phyloP scores from a whole-genome alignment of 2,113 vertebrate genomes.

The Solenodon paradoxus region DNA sequence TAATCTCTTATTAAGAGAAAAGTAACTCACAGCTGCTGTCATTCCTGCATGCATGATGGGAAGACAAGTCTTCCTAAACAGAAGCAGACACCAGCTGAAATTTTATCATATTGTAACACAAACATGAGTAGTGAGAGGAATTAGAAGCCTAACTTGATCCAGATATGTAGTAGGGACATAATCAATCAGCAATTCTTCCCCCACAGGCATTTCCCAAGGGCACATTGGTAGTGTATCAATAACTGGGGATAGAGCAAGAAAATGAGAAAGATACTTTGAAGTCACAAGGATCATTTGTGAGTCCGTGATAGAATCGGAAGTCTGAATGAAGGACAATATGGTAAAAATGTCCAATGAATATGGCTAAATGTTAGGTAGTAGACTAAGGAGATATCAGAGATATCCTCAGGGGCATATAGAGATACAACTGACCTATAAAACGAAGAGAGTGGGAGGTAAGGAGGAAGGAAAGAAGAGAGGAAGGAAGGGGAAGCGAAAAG shows the following conservation, averaged over 20 bases:
- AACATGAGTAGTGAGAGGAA: not conserved
- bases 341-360: not conserved
- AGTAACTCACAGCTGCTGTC: not conserved
- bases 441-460: not conserved
- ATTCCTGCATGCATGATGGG: not conserved
- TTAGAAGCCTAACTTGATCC: not conserved
- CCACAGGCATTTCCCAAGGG: not conserved
- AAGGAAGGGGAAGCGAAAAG: not conserved
- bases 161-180: not conserved
- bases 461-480: not conserved
- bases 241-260: not conserved
- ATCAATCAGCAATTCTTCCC: not conserved
- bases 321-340: not conserved
- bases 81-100: not conserved
- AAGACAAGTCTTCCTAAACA: not conserved
- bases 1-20: not conserved
- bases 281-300: not conserved
- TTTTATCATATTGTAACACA: not conserved
- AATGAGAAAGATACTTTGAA: not conserved
- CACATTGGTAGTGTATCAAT: not conserved
- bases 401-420: not conserved
- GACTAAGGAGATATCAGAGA: too few species aligned
- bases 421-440: not conserved
- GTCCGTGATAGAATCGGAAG: not conserved
- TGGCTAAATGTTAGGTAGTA: too few species aligned